These are phyloP conservation scores for Beaufortia kweichowensis DNA, from an alignment of 2,113 vertebrate genomes.

Conservation along the genomic window DNA sequence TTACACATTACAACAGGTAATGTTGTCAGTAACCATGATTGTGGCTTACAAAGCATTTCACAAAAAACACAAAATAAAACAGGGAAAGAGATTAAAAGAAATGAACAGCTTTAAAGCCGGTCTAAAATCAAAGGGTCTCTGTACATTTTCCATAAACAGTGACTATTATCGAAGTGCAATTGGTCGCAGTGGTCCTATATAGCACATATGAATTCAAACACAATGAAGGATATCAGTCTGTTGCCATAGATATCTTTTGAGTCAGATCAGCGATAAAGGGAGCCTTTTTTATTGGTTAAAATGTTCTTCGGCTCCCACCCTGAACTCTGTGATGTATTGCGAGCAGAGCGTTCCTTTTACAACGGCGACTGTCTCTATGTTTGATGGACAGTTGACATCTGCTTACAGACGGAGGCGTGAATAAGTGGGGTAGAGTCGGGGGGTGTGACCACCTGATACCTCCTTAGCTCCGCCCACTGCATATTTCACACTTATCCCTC, in stretches of 20 bases:
- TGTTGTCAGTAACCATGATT: not conserved
- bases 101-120: not conserved
- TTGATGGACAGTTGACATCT: constrained; percentile 47
- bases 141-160: constrained; percentile 40
- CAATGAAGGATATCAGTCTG: constrained; percentile 4
- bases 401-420: not conserved
- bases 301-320: not conserved
- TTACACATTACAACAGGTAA: not conserved
- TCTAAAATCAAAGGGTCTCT: constrained; percentile 5
- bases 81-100: too few species aligned
- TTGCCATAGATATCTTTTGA: constrained; percentile 15
- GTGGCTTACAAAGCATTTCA: not conserved
- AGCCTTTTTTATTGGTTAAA: constrained; percentile 2
- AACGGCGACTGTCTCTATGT: constrained; percentile 38
- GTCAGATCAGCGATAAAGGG: not conserved
- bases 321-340: constrained; percentile 32
- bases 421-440: constrained; percentile 25
- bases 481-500: constrained; percentile 15
- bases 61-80: not conserved
- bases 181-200: constrained; percentile 46
- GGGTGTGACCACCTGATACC: constrained; percentile 8
- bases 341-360: constrained; percentile 4
- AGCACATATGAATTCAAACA: constrained; percentile 31
- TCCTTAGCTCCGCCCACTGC: constrained; percentile 18
- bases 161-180: constrained; percentile 46